A percentile compares a stretch with the other conserved stretches of the same genome.
These are phyloP conservation scores for Olivierus martensii DNA, from an alignment of 1,140 invertebrate genomes.

Conservation along the genomic window DNA sequence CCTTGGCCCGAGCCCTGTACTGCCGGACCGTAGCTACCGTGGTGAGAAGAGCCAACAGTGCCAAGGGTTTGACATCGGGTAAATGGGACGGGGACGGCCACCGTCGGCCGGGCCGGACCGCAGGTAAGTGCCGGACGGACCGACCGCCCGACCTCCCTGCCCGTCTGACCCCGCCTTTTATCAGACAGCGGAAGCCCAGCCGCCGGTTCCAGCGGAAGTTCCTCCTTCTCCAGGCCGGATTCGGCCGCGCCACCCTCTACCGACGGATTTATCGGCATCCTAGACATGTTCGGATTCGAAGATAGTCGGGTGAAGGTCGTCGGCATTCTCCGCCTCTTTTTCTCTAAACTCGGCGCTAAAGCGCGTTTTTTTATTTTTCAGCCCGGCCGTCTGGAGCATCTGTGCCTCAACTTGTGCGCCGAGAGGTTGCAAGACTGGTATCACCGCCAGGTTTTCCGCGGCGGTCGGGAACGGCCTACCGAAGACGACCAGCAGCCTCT, in stretches of 20 bases:
- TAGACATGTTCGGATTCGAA: slow-evolving; percentile 92
- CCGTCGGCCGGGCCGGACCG: no score
- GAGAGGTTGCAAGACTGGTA: slow-evolving; percentile 96
- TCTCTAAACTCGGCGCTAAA: no score
- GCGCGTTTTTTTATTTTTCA: background rate
- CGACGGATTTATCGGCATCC: slow-evolving; percentile 80
- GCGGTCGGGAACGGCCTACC: slow-evolving; percentile 75
- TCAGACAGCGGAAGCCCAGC: slow-evolving; percentile 54
- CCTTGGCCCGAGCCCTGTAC: slow-evolving; percentile 78
- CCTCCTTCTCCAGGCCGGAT: slow-evolving; percentile 67
- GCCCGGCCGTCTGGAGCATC: slow-evolving; percentile 58
- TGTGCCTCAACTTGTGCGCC: slow-evolving; percentile 85
- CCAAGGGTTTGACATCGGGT: slow-evolving; percentile 69
- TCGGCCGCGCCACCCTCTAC: slow-evolving; percentile 79
- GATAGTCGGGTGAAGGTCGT: slow-evolving; percentile 48
- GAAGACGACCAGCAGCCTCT: slow-evolving; percentile 85
- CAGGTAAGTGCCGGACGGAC: no score
- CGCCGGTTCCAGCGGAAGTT: slow-evolving; percentile 56
- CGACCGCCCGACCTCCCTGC: no score
- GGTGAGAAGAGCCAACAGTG: slow-evolving; percentile 72
- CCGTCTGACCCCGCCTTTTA: no score
- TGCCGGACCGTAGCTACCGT: slow-evolving; percentile 84
- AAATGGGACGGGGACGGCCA: no score
- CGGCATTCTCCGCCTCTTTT: no score
- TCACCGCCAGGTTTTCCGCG: slow-evolving; percentile 90